These are phyloP conservation scores for Halesus radiatus DNA, from an alignment of 1,140 invertebrate genomes.

Conservation along the genomic window DNA sequence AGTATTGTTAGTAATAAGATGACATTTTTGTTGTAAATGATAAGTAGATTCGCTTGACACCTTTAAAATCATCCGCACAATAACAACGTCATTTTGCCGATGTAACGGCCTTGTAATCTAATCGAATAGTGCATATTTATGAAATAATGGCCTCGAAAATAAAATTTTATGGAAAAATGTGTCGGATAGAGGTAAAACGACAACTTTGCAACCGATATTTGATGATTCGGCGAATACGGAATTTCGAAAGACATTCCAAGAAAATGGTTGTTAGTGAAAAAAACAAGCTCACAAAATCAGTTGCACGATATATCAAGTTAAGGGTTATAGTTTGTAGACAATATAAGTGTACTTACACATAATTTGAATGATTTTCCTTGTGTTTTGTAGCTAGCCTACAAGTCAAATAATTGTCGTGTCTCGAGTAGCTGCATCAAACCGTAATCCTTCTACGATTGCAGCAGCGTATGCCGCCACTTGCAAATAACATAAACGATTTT, in stretches of 20 bases:
- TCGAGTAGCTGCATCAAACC: slow-evolving; percentile 25
- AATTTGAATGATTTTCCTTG: slow-evolving; percentile 21
- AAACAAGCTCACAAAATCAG: background rate
- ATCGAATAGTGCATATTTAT: too few relatives aligned
- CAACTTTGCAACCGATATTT: background rate
- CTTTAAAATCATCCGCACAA: background rate
- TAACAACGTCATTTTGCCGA: background rate
- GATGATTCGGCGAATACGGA: slow-evolving; percentile 29
- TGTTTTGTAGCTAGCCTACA: background rate
- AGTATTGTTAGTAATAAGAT: too few relatives aligned
- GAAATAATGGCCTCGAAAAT: too few relatives aligned
- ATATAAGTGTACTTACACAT: slow-evolving; percentile 40
- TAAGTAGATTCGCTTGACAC: background rate
- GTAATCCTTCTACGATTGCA: slow-evolving; percentile 3
- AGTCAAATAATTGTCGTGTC: slow-evolving; percentile 40
- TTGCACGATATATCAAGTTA: background rate
- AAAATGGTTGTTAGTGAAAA: background rate
- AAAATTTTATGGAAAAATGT: too few relatives aligned
- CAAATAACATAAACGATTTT: background rate
- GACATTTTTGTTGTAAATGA: too few relatives aligned
- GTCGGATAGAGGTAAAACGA: too few relatives aligned
- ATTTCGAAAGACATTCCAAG: background rate
- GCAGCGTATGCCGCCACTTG: background rate
- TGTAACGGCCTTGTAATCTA: too few relatives aligned
- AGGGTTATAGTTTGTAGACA: background rate